Conservation (phyloP, 2,797 vertebrate species). For the Lagodon rhomboides region DNA sequence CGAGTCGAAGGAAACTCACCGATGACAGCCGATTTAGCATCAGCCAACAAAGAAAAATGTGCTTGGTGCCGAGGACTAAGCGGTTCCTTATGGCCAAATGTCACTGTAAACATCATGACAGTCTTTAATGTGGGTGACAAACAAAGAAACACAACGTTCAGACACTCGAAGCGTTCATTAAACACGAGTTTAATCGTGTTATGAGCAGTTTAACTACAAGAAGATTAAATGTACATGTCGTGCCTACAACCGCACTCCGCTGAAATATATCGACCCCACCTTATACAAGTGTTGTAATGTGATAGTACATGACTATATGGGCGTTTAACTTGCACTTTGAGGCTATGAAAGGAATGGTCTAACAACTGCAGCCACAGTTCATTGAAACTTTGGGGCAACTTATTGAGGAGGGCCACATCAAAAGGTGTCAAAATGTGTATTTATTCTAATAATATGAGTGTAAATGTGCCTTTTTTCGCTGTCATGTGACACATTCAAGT, state of each 20-base stretch:
- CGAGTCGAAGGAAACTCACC: not conserved
- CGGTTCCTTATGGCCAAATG: not conserved
- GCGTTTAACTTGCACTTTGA: conserved; percentile 6
- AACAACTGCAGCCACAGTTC: not conserved
- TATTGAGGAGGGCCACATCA: not conserved
- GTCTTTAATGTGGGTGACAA: not conserved
- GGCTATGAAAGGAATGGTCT: not conserved
- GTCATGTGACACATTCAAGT: not conserved
- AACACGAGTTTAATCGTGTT: not conserved
- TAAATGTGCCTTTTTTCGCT: not conserved
- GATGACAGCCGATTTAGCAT: conserved; percentile 27
- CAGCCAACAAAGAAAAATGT: conserved; percentile 74
- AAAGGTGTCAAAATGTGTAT: not conserved
- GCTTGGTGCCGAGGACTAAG: conserved; percentile 41
- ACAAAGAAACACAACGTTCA: not conserved
- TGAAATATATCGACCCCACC: conserved; percentile 34
- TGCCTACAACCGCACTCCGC: not conserved
- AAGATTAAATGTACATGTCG: conserved; percentile 13
- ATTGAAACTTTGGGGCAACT: not conserved
- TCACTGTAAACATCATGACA: not conserved
- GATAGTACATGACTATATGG: conserved; percentile 22
- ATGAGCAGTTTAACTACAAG: not conserved
- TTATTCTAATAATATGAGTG: not conserved
- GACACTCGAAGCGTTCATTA: not conserved
- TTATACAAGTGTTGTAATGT: conserved; percentile 15